Evolutionary conservation across 1,140 invertebrate species (phyloP).

Genomic region (Ceratosolen fusciceps): DNA sequence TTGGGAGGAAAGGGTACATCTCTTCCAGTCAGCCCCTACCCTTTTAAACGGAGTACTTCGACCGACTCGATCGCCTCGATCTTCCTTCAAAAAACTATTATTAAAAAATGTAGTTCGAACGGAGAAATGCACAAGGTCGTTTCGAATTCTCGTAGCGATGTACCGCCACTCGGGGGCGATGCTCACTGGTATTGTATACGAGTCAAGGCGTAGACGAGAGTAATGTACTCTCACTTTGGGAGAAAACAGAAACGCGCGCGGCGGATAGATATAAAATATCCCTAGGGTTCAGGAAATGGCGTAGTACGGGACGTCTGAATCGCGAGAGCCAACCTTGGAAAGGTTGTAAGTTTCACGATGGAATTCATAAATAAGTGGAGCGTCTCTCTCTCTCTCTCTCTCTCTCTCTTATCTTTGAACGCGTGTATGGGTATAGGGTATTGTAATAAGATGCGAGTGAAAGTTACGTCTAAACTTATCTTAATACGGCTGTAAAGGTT

Average conservation of each 20-base stretch:
- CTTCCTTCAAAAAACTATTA: background rate
- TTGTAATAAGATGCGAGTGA: background rate
- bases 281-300: constrained; percentile 18
- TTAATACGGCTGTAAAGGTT: constrained; percentile 22
- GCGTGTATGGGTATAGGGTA: background rate
- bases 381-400: constrained; percentile 4
- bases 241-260: background rate
- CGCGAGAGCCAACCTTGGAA: background rate
- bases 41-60: no score
- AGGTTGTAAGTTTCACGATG: constrained; percentile 52
- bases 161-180: background rate
- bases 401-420: background rate
- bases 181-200: constrained; percentile 9
- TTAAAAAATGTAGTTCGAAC: background rate
- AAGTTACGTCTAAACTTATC: background rate
- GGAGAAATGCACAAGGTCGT: constrained; percentile 1
- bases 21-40: background rate
- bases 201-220: background rate
- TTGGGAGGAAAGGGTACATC: background rate
- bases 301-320: background rate
- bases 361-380: constrained; percentile 55
- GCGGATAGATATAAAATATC: constrained; percentile 34
- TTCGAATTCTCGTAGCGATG: constrained; percentile 23
- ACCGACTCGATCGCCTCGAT: no score
- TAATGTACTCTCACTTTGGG: background rate